Evolutionary conservation across 1,140 invertebrate species (phyloP).

Genomic region (Drosophila cardini): DNA sequence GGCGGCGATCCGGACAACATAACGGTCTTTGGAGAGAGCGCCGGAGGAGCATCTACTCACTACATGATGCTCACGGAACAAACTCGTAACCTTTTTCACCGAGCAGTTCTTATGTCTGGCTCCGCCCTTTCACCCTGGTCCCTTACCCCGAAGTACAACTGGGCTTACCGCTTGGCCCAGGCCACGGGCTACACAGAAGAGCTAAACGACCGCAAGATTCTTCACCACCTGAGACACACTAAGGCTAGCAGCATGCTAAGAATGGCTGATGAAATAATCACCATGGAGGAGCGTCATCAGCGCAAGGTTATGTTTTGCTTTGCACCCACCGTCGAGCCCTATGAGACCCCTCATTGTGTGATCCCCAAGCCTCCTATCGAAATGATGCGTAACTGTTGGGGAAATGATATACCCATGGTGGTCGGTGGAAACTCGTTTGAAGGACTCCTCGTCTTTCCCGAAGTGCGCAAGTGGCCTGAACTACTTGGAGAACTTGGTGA

Average conservation of each 20-base stretch:
- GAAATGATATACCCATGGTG: conserved; percentile 84
- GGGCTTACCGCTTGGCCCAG: conserved; percentile 77
- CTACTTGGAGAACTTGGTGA: conserved; percentile 66
- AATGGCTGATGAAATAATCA: conserved; percentile 64
- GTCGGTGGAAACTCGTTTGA: conserved; percentile 84
- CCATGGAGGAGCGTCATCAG: conserved; percentile 74
- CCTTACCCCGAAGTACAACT: conserved; percentile 68
- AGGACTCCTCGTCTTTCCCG: conserved; percentile 79
- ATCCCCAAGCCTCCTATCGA: conserved; percentile 77
- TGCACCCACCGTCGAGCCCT: conserved; percentile 83
- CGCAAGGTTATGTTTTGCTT: conserved; percentile 74
- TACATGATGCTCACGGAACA: conserved; percentile 87
- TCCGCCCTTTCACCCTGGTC: conserved; percentile 76
- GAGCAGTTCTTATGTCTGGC: conserved; percentile 84
- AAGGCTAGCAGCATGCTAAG: conserved; percentile 86
- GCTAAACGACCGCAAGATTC: conserved; percentile 57
- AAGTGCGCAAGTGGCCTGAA: conserved; percentile 75
- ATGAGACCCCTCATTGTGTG: conserved; percentile 66
- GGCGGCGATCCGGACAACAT: conserved; percentile 86
- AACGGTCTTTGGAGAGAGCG: conserved; percentile 85
- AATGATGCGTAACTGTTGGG: conserved; percentile 82
- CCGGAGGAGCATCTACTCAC: conserved; percentile 85
- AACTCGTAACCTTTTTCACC: conserved; percentile 84
- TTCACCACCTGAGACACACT: conserved; percentile 63
- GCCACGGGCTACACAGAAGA: conserved; percentile 73